A percentile compares a stretch with the other conserved stretches of the same genome.
Conservation (phyloP, 2,797 vertebrate genomes). For the Melanotaenia maccullochi region DNA sequence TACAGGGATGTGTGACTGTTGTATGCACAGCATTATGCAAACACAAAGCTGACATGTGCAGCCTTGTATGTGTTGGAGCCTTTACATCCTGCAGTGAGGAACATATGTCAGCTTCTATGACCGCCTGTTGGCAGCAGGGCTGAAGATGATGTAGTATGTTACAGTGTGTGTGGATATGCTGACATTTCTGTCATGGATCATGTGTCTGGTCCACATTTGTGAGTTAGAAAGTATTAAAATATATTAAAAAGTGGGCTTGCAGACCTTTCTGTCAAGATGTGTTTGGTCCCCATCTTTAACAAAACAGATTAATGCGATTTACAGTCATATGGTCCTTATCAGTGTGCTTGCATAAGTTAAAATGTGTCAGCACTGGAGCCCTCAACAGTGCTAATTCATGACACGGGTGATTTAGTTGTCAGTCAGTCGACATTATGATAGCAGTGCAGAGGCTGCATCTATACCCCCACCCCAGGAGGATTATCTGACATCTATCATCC, state of each 20-base stretch:
- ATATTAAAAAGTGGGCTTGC: too few relatives aligned
- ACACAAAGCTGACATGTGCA: slow-evolving; percentile 34
- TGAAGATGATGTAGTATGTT: slow-evolving; percentile 33
- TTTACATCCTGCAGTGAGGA: slow-evolving; percentile 67
- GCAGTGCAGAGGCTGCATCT: slow-evolving; percentile 43
- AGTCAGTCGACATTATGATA: slow-evolving; percentile 72
- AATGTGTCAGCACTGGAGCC: slow-evolving; percentile 60
- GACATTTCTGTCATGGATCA: slow-evolving; percentile 9
- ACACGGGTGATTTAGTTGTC: slow-evolving; percentile 71
- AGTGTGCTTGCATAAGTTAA: slow-evolving; percentile 38
- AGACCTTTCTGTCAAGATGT: neutral
- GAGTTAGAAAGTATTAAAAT: neutral
- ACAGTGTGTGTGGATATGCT: slow-evolving; percentile 6
- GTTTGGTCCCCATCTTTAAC: slow-evolving; percentile 7
- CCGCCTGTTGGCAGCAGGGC: slow-evolving; percentile 50
- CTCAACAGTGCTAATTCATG: slow-evolving; percentile 65
- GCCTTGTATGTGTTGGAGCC: slow-evolving; percentile 38
- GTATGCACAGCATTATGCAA: slow-evolving; percentile 12
- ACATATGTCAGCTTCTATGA: slow-evolving; percentile 71
- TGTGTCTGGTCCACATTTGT: neutral
- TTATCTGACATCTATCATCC: slow-evolving; percentile 48
- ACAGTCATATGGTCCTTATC: slow-evolving; percentile 25
- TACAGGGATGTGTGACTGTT: slow-evolving; percentile 7
- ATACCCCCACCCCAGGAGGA: slow-evolving; percentile 30
- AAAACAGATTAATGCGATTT: neutral